Evolutionary conservation across 1,140 invertebrate species (phyloP), one percentile per base, ranked within the genome.

Genomic region (Telenomus remus): DNA sequence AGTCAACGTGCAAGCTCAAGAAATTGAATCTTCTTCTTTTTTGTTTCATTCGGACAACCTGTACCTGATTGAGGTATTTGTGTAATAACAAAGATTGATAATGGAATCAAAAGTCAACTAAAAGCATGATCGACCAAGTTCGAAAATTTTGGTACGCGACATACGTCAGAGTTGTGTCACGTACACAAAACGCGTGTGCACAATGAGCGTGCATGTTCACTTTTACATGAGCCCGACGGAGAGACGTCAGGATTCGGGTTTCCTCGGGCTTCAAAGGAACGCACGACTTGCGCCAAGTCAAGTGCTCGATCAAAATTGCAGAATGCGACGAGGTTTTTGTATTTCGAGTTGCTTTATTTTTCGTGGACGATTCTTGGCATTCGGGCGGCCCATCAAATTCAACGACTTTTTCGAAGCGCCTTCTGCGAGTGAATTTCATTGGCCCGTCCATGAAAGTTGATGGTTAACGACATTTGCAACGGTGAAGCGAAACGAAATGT

Each of bases 201-300:
- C 59, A 46, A 27, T 16, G 49, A 46, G 27, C 68, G 33, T 47
- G 44, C 46, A 50, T 16, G 46, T 70, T 63, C 51, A 63, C 42
- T 63, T 70, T 46, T 33, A 70, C 51, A 56, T 43, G 66, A 50
- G 59, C 48, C 57, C n/a, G 42, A 47, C 51, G 59, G 68, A 71
- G 68, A 71, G 68, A 71, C 59, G 54, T 71, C 54, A 71, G 68
- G 27, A 39, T 71, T 71, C 59, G 54, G 47, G 57, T 64, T 51
- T 48, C n/a, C 12, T n/a, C n/a, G n/a, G n/a, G 34, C 47, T 68
- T 59, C 59, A 14, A 13, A 51, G 51, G 43, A 53, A 9, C 46
- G 33, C 42, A 6, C 19, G 6, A 27, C 2, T 46, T 59, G 64
- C 55, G 53, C 48, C 39, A 53, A 59, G 64, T 42, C 51, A 42